Evolutionary conservation across 2,797 vertebrate genomes (phyloP), one percentile per base, ranked within the genome.

Genomic region (Microctenopoma lineatum): DNA sequence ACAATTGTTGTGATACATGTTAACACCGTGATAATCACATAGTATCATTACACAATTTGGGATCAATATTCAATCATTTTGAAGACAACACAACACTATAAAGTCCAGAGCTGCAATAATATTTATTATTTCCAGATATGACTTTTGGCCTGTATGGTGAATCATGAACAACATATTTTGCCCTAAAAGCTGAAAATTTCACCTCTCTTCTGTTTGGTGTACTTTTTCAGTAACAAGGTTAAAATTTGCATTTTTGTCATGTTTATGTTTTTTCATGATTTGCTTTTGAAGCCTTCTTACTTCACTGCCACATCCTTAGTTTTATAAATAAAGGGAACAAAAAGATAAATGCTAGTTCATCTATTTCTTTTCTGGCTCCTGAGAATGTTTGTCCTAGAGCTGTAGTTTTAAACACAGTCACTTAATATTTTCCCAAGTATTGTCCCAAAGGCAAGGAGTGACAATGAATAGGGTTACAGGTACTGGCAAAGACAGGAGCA

Each of bases 401-500:
- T 80, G 77, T 69, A 88, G 84, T 62, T 72, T 77, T 79, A 88
- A 69, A 82, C 57, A 67, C 51, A 52, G 60, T 60, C 67, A 53
- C 67, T 80, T 84, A 63, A 78, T 62, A 75, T 70, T 79, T 79
- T 44, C 21, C 21, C 46, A 70, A 55, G 55, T 48, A 42, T 55
- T 52, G 36, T 72, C 79, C 79, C 65, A 16, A 61, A 74, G 61
- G 75, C 50, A 38, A 53, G 77, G 58, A 39, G 34, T 45, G 10
- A 26, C 44, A 55, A 84, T 77, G 79, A 81, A 86, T 70, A 84
- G 64, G 80, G 21, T 21, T 41, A 51, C 39, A 53, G 61, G 59
- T 60, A 71, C 11, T 26, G 54, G 41, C 34, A 48, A 79, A 84
- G 56, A 69, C 45, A 70, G 69, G 39, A 58, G 60, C 4, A 44